Conservation (phyloP, 2,797 vertebrate genomes). For the Nyctibius grandis region DNA sequence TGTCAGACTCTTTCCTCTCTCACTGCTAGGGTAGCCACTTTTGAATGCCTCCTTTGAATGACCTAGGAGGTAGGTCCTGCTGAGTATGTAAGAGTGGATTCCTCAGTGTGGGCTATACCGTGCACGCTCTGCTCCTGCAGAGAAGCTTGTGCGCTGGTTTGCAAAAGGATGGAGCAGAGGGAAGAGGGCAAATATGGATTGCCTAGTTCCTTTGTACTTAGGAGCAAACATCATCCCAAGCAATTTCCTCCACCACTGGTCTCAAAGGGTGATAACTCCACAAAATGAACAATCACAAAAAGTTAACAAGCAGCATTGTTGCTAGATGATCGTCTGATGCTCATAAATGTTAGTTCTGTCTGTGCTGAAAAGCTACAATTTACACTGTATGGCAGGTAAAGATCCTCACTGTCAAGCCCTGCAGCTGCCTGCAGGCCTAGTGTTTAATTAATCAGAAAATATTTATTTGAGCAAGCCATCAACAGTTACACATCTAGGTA, state of each 20-base stretch:
- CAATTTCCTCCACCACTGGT: neutral
- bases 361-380: neutral
- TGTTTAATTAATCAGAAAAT: neutral
- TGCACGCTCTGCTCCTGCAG: neutral
- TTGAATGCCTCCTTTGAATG: neutral
- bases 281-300: neutral
- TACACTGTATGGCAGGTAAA: neutral
- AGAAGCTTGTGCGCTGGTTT: neutral
- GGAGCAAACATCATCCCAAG: neutral
- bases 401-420: neutral
- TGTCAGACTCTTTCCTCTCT: neutral
- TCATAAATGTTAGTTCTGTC: neutral
- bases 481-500: neutral
- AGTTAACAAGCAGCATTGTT: neutral
- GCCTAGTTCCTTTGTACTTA: neutral
- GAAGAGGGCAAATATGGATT: neutral
- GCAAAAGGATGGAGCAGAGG: neutral
- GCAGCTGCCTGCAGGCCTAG: neutral
- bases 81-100: neutral
- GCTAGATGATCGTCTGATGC: fast-evolving
- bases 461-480: neutral
- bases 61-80: neutral
- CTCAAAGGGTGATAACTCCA: neutral
- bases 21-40: neutral
- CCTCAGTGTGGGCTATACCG: neutral